Percentiles rank a stretch among this genome's conserved stretches.
Evolutionary conservation across 37 sponge, comb jelly and placozoan genomes (phyloP).

Genomic region (Agelas oroides): DNA sequence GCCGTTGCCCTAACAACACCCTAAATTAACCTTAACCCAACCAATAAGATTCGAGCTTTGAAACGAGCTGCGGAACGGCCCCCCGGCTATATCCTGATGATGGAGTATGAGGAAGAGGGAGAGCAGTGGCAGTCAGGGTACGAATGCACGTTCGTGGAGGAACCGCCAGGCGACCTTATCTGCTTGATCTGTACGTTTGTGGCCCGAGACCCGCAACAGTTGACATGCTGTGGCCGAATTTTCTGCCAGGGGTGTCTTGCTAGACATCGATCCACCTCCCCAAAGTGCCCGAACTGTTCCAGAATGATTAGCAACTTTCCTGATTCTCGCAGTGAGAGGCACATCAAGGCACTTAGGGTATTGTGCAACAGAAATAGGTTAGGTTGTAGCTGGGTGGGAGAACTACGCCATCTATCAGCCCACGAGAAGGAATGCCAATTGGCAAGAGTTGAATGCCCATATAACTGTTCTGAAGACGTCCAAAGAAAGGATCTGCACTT

Average conservation of each 20-base stretch:
- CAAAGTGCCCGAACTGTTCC: slow-evolving; percentile 21
- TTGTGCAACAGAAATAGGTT: neutral
- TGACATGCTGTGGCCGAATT: slow-evolving; percentile 33
- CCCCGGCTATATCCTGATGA: too few species aligned
- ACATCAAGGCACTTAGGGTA: slow-evolving; percentile 7
- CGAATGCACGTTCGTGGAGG: slow-evolving; percentile 1
- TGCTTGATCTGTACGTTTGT: slow-evolving; percentile 25
- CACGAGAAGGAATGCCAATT: slow-evolving; percentile 15
- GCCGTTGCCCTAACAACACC: too few species aligned
- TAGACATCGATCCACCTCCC: neutral
- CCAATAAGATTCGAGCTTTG: too few species aligned
- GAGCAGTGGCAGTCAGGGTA: neutral
- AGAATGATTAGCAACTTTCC: neutral
- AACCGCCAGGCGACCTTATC: slow-evolving; percentile 3
- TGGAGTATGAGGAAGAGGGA: too few species aligned
- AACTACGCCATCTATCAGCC: slow-evolving; percentile 12
- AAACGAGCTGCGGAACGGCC: too few species aligned
- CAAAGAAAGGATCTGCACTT: neutral
- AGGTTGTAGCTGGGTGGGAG: slow-evolving; percentile 28
- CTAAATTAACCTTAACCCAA: too few species aligned
- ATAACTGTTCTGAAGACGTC: neutral
- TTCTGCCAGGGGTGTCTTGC: slow-evolving; percentile 18
- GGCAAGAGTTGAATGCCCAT: neutral
- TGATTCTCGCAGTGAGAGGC: slow-evolving; percentile 14
- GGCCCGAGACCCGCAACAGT: slow-evolving; percentile 25